Evolutionary conservation across 2,888 invertebrate genomes (phyloP).

Genomic region (Drosophila merina): DNA sequence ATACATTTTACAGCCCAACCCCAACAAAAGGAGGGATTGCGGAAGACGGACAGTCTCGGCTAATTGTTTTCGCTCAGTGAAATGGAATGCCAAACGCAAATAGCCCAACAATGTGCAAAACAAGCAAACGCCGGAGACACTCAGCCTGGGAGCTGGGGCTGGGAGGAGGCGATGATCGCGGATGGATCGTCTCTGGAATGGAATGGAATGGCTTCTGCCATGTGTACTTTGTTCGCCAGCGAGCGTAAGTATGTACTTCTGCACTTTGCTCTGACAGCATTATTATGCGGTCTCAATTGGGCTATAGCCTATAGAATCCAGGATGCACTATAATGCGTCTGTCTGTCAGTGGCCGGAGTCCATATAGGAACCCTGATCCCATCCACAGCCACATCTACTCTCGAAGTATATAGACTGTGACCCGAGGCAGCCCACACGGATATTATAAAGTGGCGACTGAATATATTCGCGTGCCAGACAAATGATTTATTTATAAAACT

Average conservation of each 20-base stretch:
- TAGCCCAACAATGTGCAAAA: conserved; percentile 72
- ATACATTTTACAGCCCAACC: conserved; percentile 27
- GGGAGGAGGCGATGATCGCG: conserved; percentile 10
- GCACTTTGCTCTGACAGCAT: conserved; percentile 58
- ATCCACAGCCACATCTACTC: background rate
- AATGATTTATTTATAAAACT: conserved; percentile 69
- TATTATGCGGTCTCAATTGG: conserved; percentile 74
- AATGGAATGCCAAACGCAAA: conserved; percentile 75
- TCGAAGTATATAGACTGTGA: conserved; percentile 4
- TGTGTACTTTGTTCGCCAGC: conserved; percentile 48
- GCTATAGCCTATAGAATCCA: conserved; percentile 21
- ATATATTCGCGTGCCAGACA: conserved; percentile 71
- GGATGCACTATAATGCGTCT: conserved; percentile 51
- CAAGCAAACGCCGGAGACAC: conserved; percentile 53
- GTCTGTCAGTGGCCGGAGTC: conserved; percentile 62
- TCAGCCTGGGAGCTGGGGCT: too few species aligned
- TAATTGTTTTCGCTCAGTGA: conserved; percentile 60
- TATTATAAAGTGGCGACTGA: conserved; percentile 33
- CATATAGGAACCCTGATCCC: conserved; percentile 54
- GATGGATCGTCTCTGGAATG: conserved; percentile 37
- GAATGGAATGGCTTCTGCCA: conserved; percentile 51
- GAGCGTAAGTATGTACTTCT: conserved; percentile 23
- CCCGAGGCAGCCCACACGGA: conserved; percentile 8
- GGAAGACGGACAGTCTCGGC: conserved; percentile 34
- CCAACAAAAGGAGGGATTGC: conserved; percentile 2